Evolutionary conservation across 2,888 invertebrate species (phyloP), one percentile per base, ranked within the genome.

Genomic region (Carabus problematicus): DNA sequence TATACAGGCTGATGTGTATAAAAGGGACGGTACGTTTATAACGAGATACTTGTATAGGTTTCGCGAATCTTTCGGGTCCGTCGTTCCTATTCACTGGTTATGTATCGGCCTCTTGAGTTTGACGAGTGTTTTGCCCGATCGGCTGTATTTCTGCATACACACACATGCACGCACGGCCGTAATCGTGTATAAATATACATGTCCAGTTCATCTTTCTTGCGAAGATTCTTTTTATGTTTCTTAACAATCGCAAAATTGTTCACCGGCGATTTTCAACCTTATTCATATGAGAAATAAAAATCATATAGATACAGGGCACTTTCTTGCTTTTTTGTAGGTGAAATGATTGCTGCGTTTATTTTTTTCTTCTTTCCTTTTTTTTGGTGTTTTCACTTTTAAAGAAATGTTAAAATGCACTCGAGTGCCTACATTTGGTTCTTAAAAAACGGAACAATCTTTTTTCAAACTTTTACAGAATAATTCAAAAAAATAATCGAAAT

Each of bases 31-130:
- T n/a, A n/a, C n/a, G n/a, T n/a, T n/a, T n/a, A 29, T 79, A 79
- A 79, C 79, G 79, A 79, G 79, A 79, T 78, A 79, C 78, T 79
- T 78, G 77, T 78, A 78, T 78, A 77, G 77, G 76, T 76, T 78
- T 77, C 72, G 74, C 29, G 29, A 29, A 29, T 29, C 29, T 29
- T 29, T 29, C 29, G 6, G 29, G 29, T 29, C 29, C 6, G 29
- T 6, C 29, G 29, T 29, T 29, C 6, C 29, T 29, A 29, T 29
- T 29, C 29, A 29, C 29, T 29, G 29, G 29, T 3, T 29, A 29
- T 29, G 29, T 6, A 29, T 29, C 29, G 6, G 29, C 29, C 29
- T 29, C 29, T 29, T 29, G 29, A 29, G 29, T 29, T 29, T 29
- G 29, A 29, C 29, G 29, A 29, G 29, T 29, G 29, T 29, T 29